Evolutionary conservation across 1,140 invertebrate species (phyloP).

Genomic region (Neotoxoptera formosana): DNA sequence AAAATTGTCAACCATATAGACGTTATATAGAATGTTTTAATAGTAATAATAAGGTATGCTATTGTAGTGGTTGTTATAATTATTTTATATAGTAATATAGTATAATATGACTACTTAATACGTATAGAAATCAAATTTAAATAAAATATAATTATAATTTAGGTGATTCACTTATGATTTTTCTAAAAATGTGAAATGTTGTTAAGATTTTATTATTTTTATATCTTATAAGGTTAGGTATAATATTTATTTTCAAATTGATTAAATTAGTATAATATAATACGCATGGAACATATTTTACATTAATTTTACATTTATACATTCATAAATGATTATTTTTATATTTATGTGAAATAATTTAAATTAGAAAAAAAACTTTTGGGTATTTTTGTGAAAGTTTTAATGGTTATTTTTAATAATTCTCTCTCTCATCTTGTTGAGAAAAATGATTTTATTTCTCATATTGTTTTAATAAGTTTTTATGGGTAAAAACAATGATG

Average conservation of each 20-base stretch:
- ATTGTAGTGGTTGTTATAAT: no score
- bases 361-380: neutral
- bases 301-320: no score
- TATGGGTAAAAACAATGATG: neutral
- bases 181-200: neutral
- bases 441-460: neutral
- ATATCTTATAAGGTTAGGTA: neutral
- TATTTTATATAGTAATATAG: no score
- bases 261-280: neutral
- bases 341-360: conserved; percentile 1
- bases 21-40: neutral
- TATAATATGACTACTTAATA: neutral
- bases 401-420: neutral
- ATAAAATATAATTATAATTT: neutral
- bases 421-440: neutral
- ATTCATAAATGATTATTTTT: neutral
- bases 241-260: neutral
- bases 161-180: neutral
- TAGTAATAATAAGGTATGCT: neutral
- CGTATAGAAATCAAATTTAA: neutral
- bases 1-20: neutral
- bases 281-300: neutral
- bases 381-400: neutral
- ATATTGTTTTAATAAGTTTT: conserved; percentile 9
- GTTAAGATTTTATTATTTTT: neutral